phyloP scores from a whole-genome alignment of 2,113 vertebrate species.

The Phocoena sinus region DNA sequence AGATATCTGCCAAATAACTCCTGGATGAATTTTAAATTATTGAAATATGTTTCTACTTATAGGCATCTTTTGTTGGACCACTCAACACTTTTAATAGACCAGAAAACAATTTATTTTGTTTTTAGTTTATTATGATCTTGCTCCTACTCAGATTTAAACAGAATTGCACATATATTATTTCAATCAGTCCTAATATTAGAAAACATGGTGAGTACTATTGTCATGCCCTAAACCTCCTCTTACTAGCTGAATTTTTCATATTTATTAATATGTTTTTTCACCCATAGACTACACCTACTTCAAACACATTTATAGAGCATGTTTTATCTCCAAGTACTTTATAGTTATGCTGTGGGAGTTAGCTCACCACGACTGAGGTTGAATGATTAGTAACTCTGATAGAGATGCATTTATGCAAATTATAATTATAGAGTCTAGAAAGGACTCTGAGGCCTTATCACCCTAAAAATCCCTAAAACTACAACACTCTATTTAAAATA shows the following conservation, averaged over 20 bases:
- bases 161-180: neutral
- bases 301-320: neutral
- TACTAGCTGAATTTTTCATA: neutral
- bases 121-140: neutral
- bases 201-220: neutral
- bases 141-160: neutral
- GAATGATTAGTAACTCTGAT: conserved; percentile 42
- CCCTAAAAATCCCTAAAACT: neutral
- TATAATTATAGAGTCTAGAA: conserved; percentile 57
- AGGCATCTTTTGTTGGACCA: neutral
- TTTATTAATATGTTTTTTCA: conserved; percentile 2
- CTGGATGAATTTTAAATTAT: neutral
- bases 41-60: neutral
- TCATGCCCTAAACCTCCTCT: neutral
- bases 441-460: conserved; percentile 35
- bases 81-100: neutral
- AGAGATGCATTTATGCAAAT: conserved; percentile 59
- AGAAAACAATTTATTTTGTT: neutral
- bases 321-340: conserved; percentile 15
- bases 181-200: neutral
- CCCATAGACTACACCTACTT: neutral
- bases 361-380: neutral
- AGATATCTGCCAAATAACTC: neutral
- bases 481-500: conserved; percentile 38
- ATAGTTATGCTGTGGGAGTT: neutral